These are phyloP conservation scores for Beris morrisii DNA, from an alignment of 2,888 invertebrate genomes.

Conservation along the genomic window DNA sequence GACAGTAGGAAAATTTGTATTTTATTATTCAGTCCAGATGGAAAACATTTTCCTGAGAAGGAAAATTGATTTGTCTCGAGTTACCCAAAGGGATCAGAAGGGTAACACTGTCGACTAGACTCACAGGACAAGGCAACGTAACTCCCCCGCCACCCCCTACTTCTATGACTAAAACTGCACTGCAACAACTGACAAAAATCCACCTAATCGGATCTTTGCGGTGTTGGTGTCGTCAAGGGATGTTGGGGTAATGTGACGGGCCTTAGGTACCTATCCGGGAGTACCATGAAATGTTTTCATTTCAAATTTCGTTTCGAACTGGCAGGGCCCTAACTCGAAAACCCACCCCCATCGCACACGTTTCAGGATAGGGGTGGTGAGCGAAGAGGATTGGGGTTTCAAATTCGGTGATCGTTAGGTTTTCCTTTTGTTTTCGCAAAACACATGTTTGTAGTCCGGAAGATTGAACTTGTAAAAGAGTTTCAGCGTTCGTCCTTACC, in stretches of 20 bases:
- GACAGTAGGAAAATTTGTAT: slow-evolving; percentile 39
- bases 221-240: not conserved
- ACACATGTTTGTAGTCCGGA: slow-evolving; percentile 8
- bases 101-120: slow-evolving; percentile 12
- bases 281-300: slow-evolving; percentile 22
- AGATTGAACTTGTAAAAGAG: slow-evolving; percentile 22
- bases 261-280: slow-evolving; percentile 7
- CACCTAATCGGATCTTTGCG: slow-evolving; percentile 30
- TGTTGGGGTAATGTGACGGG: not conserved
- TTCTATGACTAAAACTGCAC: slow-evolving; percentile 18
- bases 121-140: not conserved
- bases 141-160: too few species aligned
- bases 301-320: slow-evolving; percentile 5
- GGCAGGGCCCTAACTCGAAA: not conserved
- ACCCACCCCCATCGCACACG: not conserved
- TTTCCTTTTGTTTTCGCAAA: slow-evolving; percentile 7
- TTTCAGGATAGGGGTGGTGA: not conserved
- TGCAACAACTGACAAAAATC: slow-evolving; percentile 35
- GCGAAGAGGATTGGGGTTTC: not conserved
- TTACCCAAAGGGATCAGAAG: slow-evolving; percentile 12
- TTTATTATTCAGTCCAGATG: slow-evolving; percentile 39
- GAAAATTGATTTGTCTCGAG: slow-evolving; percentile 39
- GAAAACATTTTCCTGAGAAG: slow-evolving; percentile 37
- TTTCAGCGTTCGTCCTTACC: not conserved
- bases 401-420: slow-evolving; percentile 9